Percentiles rank a stretch among this genome's conserved stretches.
Conservation (phyloP, 2,888 invertebrate species). For the Cybosia mesomella region DNA sequence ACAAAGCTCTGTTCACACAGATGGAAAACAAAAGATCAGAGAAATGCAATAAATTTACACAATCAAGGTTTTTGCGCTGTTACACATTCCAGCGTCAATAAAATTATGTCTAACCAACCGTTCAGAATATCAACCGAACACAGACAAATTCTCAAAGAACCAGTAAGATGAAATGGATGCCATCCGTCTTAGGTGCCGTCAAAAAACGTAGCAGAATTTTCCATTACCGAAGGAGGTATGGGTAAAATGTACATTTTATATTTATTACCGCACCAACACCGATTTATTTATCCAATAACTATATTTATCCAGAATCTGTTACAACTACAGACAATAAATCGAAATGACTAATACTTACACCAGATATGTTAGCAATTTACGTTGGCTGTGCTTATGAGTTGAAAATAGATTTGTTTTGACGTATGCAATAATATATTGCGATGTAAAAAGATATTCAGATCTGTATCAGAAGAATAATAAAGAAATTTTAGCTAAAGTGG, state of each 20-base stretch:
- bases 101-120: conserved; percentile 35
- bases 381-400: conserved; percentile 17
- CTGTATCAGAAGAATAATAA: conserved; percentile 16
- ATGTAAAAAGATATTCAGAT: not conserved
- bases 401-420: conserved; percentile 18
- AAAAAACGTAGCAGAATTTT: conserved; percentile 58
- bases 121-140: conserved; percentile 26
- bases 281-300: conserved; percentile 29
- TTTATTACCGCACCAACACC: conserved; percentile 42
- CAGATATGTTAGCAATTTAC: conserved; percentile 14
- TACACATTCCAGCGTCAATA: conserved; percentile 27
- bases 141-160: conserved; percentile 20
- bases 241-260: conserved; percentile 52
- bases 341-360: conserved; percentile 25
- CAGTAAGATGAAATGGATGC: conserved; percentile 55
- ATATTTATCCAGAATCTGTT: conserved; percentile 24
- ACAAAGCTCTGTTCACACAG: conserved; percentile 36
- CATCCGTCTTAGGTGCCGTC: conserved; percentile 65
- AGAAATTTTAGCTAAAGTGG: not conserved
- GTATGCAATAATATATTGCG: conserved; percentile 10
- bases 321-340: conserved; percentile 21
- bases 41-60: conserved; percentile 35
- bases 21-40: conserved; percentile 39
- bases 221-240: conserved; percentile 61
- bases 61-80: conserved; percentile 26